Percentiles rank a stretch among this genome's conserved stretches.
phyloP scores from a whole-genome alignment of 2,888 invertebrate species.

The Oxytorus armatus region DNA sequence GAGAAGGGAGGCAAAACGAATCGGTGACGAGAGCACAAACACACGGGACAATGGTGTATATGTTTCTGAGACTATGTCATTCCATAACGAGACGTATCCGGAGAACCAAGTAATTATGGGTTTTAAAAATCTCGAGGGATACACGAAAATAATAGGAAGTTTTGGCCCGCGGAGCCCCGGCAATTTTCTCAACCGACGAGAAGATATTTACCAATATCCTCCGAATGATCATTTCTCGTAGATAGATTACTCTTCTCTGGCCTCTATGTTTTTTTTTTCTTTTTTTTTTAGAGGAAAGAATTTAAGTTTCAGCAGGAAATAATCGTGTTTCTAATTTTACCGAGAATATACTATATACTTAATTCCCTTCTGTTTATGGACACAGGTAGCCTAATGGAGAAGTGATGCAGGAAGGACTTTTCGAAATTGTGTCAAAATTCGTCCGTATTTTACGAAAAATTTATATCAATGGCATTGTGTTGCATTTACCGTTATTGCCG shows the following conservation, averaged over 20 bases:
- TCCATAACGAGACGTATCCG: constrained; percentile 49
- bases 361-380: too few species aligned
- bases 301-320: neutral
- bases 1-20: constrained; percentile 58
- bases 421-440: too few species aligned
- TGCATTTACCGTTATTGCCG: too few species aligned
- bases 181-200: constrained; percentile 22
- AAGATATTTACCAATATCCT: neutral
- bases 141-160: constrained; percentile 35
- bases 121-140: constrained; percentile 29
- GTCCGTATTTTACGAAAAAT: too few species aligned
- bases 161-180: constrained; percentile 1
- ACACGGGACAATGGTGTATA: neutral
- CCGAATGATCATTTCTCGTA: constrained; percentile 10
- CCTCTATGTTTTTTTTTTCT: neutral
- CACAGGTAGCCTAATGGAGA: too few species aligned
- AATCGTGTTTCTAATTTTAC: too few species aligned
- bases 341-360: neutral
- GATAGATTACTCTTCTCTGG: constrained; percentile 6
- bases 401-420: too few species aligned
- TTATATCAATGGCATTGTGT: too few species aligned
- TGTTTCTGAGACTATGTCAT: constrained; percentile 33
- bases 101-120: constrained; percentile 58
- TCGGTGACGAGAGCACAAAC: constrained; percentile 17
- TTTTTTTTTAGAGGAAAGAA: neutral